Percentiles rank a stretch among this genome's conserved stretches.
Conservation (phyloP, 2,888 invertebrate species). For the Hemithea aestivaria region DNA sequence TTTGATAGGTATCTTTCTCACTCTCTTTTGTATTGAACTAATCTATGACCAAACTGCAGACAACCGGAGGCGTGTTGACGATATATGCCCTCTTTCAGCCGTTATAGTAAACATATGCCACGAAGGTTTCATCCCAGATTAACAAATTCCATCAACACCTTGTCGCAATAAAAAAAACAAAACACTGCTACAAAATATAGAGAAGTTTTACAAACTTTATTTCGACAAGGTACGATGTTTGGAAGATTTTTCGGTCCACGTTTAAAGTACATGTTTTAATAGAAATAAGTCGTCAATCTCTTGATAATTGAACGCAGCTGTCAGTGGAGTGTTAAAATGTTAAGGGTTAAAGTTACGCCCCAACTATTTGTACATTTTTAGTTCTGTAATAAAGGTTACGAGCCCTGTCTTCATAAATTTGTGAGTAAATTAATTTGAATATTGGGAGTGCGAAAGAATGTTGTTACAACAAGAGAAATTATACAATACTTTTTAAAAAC, state of each 20-base stretch:
- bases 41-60: conserved; percentile 27
- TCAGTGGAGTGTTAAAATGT: conserved; percentile 3
- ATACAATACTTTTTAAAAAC: too few species aligned
- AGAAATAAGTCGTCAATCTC: conserved; percentile 14
- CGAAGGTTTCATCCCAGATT: conserved; percentile 31
- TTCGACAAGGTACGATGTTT: neutral
- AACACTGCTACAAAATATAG: neutral
- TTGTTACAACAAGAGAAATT: too few species aligned
- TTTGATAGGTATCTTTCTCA: too few species aligned
- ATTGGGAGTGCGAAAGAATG: too few species aligned
- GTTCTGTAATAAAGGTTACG: too few species aligned
- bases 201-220: neutral
- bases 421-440: too few species aligned
- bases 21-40: conserved; percentile 10
- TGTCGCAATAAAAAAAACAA: neutral
- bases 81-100: conserved; percentile 42
- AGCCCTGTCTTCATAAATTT: too few species aligned
- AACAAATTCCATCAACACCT: neutral
- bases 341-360: too few species aligned
- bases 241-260: neutral
- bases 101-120: conserved; percentile 42
- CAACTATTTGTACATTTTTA: too few species aligned
- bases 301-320: conserved; percentile 14
- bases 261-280: conserved; percentile 16
- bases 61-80: conserved; percentile 34